These are phyloP conservation scores for Sinonovacula constricta DNA, from an alignment of 1,140 invertebrate genomes.

Conservation along the genomic window DNA sequence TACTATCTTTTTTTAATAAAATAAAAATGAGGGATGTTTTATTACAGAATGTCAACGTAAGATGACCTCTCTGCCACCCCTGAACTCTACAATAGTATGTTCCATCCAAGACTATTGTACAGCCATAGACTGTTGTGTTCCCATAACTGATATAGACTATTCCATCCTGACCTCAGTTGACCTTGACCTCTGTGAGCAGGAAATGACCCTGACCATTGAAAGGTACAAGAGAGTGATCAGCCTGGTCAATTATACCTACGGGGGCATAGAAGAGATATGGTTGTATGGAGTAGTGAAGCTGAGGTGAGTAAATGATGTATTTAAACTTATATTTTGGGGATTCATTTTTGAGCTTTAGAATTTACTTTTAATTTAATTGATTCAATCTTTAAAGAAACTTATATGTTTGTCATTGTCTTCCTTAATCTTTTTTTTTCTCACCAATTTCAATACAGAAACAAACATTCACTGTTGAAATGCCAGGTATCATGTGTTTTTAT, in stretches of 20 bases:
- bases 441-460: no score
- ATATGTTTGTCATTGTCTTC: no score
- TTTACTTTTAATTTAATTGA: neutral
- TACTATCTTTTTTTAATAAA: neutral
- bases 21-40: no score
- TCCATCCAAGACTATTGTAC: constrained; percentile 28
- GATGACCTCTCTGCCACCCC: neutral
- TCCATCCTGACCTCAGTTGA: constrained; percentile 1
- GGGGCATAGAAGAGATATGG: constrained; percentile 5
- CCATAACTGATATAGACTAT: neutral
- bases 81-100: constrained; percentile 13
- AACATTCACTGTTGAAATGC: no score
- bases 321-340: no score
- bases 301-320: no score
- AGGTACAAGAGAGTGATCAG: neutral
- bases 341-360: no score
- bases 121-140: constrained; percentile 35
- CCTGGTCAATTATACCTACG: constrained; percentile 35
- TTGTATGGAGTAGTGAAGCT: constrained; percentile 25
- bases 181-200: constrained; percentile 17
- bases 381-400: neutral
- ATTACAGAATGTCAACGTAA: neutral
- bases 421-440: no score
- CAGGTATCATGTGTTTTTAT: no score
- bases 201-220: constrained; percentile 20